Evolutionary conservation across 2,888 invertebrate species (phyloP), one percentile per base, ranked within the genome.

Genomic region (Choreutis nemorana): DNA sequence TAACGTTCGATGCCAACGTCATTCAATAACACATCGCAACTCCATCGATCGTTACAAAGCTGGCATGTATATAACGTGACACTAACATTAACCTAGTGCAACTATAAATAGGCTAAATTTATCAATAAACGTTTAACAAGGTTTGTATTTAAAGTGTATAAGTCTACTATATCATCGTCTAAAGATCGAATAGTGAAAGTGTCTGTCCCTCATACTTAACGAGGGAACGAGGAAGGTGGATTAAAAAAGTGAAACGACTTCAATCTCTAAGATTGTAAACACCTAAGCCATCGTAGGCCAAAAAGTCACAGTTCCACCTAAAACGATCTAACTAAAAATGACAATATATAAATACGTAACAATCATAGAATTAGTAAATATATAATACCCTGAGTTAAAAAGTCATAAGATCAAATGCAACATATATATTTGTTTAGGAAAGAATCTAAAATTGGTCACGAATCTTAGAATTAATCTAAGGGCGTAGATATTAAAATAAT

Each of bases 321-420:
- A 66, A 61, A 55, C 46, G 48, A 64, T 59, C 48, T 51, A 60
- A 57, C 59, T 45, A 42, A 65, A 55, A 41, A 51, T 48, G 52
- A n/a, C n/a, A 41, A 49, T 45, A 56, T 64, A 53, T 50, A 54
- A 55, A 50, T 54, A 67, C 55, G 65, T 53, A 59, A 61, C 60
- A 59, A 58, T 55, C 50, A 44, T 41, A 52, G 15, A 50, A 47
- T 47, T 42, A 51, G 46, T 50, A 55, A 44, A 48, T 28, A 29
- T 42, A 49, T 49, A 61, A 14, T 54, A 78, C 77, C 77, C 77
- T 78, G 77, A 67, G 72, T 62, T 57, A 56, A 57, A 66, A 55
- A 70, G 68, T 75, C 77, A 77, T 75, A 75, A 75, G 75, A 73
- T 67, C 59, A 57, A 50, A 36, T 36, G 36, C 50, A 55, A 53